Base-by-base conservation (phyloP, 1,140 invertebrate genomes). In the Pogonognathellus flavescens region DNA sequence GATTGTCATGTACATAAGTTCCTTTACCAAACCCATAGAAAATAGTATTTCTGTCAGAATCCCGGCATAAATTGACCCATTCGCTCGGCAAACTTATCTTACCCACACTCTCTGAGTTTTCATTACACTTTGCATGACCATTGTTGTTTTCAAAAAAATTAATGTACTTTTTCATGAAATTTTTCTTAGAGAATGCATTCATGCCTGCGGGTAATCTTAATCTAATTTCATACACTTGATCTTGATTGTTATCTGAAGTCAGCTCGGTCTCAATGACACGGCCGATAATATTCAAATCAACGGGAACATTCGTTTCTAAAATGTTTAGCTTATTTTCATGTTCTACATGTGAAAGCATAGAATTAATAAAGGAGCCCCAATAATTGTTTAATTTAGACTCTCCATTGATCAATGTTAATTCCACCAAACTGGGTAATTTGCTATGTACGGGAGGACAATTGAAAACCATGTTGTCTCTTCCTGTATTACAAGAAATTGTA, bases 51-150 rank as follows among this genome's bases (percentile, higher is more conserved):
- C 7, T 76, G 16, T 18, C 53, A 57, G 70, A 76, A 16, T 76
- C 70, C 49, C 49, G 25, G 41, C 70, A 76, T 76, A 76, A 76
- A 18, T 76, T 76, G 11, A 76, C 31, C 70, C 70, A 76, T 5
- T 10, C 11, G 31, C 3, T 14, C 16, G 41, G 0, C 6, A 6
- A n/a, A 5, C 16, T 8, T 1, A 4, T 76, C 18, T 41, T 16
- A n/a, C 25, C 20, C 7, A 25, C 7, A 25, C 10, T 25, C 10
- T 4, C 10, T 14, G 31, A 41, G 6, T 66, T 66, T 11, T 3
- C n/a, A n/a, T n/a, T 3, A 14, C 62, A 66, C 0, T 66, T 14
- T 25, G 9, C 53, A 55, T 55, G 22, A 0, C 20, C 14, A 14
- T 66, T 25, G 25, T 66, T 25, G 11, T 66, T 66, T 25, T 66